Percentiles rank a stretch among this genome's conserved stretches.
These are phyloP conservation scores for Simalia tracyae DNA, from an alignment of 2,797 vertebrate genomes.

Conservation along the genomic window DNA sequence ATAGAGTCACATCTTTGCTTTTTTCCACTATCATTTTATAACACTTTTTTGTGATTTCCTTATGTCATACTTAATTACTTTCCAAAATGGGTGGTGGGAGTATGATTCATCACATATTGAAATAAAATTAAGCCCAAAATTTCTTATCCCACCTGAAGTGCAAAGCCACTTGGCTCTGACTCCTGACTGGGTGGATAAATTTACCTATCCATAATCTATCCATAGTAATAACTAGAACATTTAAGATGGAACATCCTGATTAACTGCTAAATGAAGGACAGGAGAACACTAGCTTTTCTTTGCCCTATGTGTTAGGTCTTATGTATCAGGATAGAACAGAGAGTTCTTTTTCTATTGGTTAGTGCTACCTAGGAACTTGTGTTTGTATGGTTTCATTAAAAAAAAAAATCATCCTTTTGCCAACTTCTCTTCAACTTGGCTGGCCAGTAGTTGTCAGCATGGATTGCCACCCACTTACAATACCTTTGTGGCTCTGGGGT, in stretches of 20 bases:
- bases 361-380: not conserved
- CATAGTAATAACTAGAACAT: not conserved
- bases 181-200: not conserved
- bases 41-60: not conserved
- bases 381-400: not conserved
- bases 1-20: not conserved
- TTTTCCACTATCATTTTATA: not conserved
- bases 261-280: not conserved
- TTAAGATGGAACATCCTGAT: not conserved
- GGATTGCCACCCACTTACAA: not conserved
- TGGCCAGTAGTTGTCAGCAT: not conserved
- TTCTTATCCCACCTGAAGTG: not conserved
- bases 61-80: not conserved
- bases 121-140: not conserved
- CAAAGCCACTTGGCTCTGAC: not conserved
- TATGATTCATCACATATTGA: not conserved
- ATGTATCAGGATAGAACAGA: not conserved
- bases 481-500: not conserved
- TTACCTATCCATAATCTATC: not conserved
- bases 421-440: not conserved
- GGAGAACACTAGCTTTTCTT: not conserved
- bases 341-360: not conserved
- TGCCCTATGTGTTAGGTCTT: not conserved
- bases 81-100: not conserved
- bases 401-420: not conserved